Conservation (phyloP, 1,140 invertebrate species). For the Cephus cinctus region DNA sequence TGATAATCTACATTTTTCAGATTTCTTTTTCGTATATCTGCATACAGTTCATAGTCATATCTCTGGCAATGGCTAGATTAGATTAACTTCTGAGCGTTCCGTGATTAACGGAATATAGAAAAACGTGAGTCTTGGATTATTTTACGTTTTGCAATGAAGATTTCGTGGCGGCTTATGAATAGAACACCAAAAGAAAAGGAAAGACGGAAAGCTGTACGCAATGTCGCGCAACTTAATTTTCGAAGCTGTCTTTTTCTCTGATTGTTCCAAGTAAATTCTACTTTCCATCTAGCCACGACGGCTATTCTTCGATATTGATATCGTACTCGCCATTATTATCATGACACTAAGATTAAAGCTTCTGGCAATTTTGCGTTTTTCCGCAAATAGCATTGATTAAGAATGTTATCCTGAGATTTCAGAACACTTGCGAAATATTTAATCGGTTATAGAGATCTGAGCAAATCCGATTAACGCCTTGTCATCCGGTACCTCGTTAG, state of each 20-base stretch:
- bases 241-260: too few relatives aligned
- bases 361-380: slow-evolving; percentile 8
- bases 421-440: slow-evolving; percentile 32
- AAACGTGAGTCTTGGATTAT: slow-evolving; percentile 8
- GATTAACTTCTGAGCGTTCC: slow-evolving; percentile 24
- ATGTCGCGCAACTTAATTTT: too few relatives aligned
- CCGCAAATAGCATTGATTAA: slow-evolving; percentile 15
- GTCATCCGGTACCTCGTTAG: slow-evolving; percentile 87
- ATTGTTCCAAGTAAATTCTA: too few relatives aligned
- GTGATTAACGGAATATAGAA: slow-evolving; percentile 11
- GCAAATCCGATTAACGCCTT: slow-evolving; percentile 94
- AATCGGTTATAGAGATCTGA: slow-evolving; percentile 91
- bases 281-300: too few relatives aligned
- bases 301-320: slow-evolving; percentile 12
- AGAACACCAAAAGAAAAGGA: too few relatives aligned
- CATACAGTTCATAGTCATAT: slow-evolving; percentile 5
- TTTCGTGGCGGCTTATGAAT: too few relatives aligned
- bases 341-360: slow-evolving; percentile 11
- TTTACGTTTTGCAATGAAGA: too few relatives aligned
- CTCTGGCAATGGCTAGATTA: slow-evolving; percentile 10
- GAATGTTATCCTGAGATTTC: slow-evolving; percentile 25
- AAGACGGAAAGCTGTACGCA: too few relatives aligned
- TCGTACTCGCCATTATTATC: slow-evolving; percentile 8
- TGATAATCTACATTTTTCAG: slow-evolving; percentile 9
- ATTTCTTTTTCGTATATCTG: slow-evolving; percentile 2